These are phyloP conservation scores for Psilopsiagon aurifrons DNA, from an alignment of 2,113 vertebrate species.

Conservation along the genomic window DNA sequence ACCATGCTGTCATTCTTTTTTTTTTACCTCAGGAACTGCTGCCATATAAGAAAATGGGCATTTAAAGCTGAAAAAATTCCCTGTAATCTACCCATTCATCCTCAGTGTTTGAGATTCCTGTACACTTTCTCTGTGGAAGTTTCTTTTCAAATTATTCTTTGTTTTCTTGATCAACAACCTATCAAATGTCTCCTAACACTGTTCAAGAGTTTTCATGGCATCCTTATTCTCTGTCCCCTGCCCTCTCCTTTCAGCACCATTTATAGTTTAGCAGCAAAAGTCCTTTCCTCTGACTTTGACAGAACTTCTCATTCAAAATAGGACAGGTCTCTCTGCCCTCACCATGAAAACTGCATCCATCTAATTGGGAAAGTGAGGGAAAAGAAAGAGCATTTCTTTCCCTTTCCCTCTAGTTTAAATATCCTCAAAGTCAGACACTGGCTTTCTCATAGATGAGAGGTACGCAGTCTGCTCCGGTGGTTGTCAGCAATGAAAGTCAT, in stretches of 20 bases:
- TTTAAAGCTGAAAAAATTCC: neutral
- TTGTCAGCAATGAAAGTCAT: neutral
- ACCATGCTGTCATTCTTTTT: neutral
- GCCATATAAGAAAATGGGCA: neutral
- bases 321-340: neutral
- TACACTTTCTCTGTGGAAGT: neutral
- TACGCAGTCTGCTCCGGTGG: neutral
- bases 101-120: neutral
- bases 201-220: neutral
- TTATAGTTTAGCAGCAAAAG: neutral
- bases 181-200: neutral
- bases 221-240: neutral
- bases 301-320: neutral
- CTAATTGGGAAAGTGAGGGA: neutral
- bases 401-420: neutral
- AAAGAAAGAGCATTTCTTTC: neutral
- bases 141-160: neutral
- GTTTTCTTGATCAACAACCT: neutral
- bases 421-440: neutral
- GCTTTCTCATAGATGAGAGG: neutral
- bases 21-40: neutral
- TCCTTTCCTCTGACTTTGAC: neutral
- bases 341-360: neutral
- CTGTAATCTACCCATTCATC: neutral
- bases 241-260: neutral